Base-by-base conservation (phyloP, 2,113 vertebrate species). In the Gymnobelideus leadbeateri region DNA sequence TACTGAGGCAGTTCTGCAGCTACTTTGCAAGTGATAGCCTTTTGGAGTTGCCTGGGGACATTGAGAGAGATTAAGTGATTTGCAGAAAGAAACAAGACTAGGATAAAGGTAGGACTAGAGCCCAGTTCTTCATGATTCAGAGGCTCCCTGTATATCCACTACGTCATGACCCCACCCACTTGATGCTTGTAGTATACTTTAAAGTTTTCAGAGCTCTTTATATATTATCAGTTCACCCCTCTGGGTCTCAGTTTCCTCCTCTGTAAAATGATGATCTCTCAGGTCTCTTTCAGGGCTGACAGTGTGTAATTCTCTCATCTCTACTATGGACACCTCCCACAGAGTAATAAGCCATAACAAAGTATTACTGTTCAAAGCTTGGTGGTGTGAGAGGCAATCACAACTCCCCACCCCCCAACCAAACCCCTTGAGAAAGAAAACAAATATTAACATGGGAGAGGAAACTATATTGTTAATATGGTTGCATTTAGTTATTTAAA, bases 401-500 rank as follows among this genome's bases (percentile, higher is more conserved):
- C n/a, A 84, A 84, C 14, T 1, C 68, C 57, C 10, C 4, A 14
- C 47, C 4, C 47, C 47, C 47, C 47, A 57, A 91, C 28, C 61
- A 46, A 95, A 49, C 3, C 0, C 19, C 31, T 3, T 57, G 14
- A 54, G 92, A 84, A 52, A 61, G 49, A 93, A 11, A 19, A 84
- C 19, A 43, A 43, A 84, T 84, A n/a, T n/a, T 61, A 92, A 90
- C 89, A 52, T 0, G 37, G 24, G 54, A 91, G 90, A 95, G 51
- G 23, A 92, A 61, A 89, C 14, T 84, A 24, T 53, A 91, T 31
- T 51, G 47, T 8, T 57, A 1, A 89, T 31, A 37, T 23, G 43
- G 4, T 26, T 68, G 37, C 5, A 55, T 37, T 52, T 51, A 61
- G 91, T 90, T 89, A 93, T 94, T 50, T 52, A 91, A 57, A 94